Evolutionary conservation across 2,797 vertebrate genomes (phyloP), one percentile per base, ranked within the genome.

Genomic region (Anniella stebbinsi): DNA sequence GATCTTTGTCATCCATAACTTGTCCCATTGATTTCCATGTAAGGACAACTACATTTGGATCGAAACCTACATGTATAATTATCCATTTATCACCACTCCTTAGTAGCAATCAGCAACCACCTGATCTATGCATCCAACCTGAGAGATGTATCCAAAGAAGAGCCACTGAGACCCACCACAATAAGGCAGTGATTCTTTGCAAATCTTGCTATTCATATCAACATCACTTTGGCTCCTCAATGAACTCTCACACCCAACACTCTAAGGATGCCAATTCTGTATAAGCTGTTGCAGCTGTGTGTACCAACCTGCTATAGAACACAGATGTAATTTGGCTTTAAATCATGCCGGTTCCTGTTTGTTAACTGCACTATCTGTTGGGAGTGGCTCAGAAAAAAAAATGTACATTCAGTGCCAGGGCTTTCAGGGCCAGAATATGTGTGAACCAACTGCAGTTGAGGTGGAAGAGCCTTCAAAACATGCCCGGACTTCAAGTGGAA

Each of bases 351-450:
- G 1, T 1, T 88, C 75, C 87, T 25, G 0, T 36, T 84, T 1
- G 0, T 88, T 91, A 92, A 80, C 0, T 60, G 0, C 86, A 86
- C 5, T 84, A 80, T 88, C 76, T 63, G 5, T 63, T 84, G 87
- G 93, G 94, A 92, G 92, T 73, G 92, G 92, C 89, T 89, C 91
- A 21, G 38, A 36, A 86, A 66, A 54, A n/a, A 63, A 72, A 25
- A 33, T 25, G 25, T n/a, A 25, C 7, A 78, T 13, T 69, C 9
- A 51, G 91, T 94, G 93, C 84, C 94, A 92, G 77, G 76, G 91
- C 82, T 82, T 70, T 92, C 90, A 85, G 75, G 93, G 93, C 95
- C 93, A 96, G 25, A 80, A 85, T 41, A 92, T 93, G 89, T 91
- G 89, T 92, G 28, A 93, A 76, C 78, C 82, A 82, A 78, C 0